Evolutionary conservation across 2,888 invertebrate species (phyloP).

Genomic region (Athalia circularis): DNA sequence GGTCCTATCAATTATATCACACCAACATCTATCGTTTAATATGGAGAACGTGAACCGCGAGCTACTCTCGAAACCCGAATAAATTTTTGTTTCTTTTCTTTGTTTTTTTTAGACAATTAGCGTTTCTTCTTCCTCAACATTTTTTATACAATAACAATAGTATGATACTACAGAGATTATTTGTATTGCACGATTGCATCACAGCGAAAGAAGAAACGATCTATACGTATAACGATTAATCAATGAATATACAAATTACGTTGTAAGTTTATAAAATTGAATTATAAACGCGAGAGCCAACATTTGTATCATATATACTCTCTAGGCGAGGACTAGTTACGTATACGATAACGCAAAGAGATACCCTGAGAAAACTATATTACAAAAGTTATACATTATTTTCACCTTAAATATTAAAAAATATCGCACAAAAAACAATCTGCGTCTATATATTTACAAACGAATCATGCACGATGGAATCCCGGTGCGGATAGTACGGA

Average conservation of each 20-base stretch:
- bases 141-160: too few species aligned
- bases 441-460: neutral
- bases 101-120: too few species aligned
- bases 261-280: slow-evolving; percentile 6
- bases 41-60: too few species aligned
- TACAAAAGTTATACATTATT: slow-evolving; percentile 33
- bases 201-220: slow-evolving; percentile 20
- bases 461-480: too few species aligned
- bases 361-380: slow-evolving; percentile 8
- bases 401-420: neutral
- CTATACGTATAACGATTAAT: neutral
- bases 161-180: neutral
- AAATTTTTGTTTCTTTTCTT: too few species aligned
- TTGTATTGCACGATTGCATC: slow-evolving; percentile 42
- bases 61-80: too few species aligned
- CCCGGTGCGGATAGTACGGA: too few species aligned
- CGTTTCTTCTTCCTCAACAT: too few species aligned
- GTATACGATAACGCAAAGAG: slow-evolving; percentile 24
- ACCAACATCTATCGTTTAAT: too few species aligned
- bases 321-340: slow-evolving; percentile 20
- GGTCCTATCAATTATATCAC: too few species aligned
- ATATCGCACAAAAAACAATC: neutral
- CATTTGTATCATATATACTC: neutral
- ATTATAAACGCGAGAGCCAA: neutral
- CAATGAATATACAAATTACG: neutral